Evolutionary conservation across 2,888 invertebrate genomes (phyloP).

Genomic region (Pachydiplax longipennis): DNA sequence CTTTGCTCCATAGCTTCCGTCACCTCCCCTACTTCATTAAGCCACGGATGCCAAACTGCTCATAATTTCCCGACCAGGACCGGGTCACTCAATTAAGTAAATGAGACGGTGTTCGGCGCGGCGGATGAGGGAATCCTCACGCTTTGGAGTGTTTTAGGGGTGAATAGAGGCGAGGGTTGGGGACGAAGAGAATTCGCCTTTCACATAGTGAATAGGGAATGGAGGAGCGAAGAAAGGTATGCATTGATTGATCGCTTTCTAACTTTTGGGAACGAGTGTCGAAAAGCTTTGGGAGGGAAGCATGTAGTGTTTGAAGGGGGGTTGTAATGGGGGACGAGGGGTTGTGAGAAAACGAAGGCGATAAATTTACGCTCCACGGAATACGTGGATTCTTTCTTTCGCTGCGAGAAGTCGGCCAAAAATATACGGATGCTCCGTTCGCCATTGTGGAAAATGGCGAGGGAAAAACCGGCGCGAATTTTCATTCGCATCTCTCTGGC

Average conservation of each 20-base stretch:
- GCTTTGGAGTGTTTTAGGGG: not conserved
- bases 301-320: not conserved
- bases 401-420: not conserved
- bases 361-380: not conserved
- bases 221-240: not conserved
- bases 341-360: not conserved
- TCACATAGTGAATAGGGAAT: not conserved
- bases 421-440: not conserved
- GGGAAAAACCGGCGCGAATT: too few relatives aligned
- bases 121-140: not conserved
- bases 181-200: not conserved
- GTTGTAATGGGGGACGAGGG: not conserved
- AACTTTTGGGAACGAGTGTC: not conserved
- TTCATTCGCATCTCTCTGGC: too few relatives aligned
- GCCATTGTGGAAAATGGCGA: not conserved
- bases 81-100: not conserved
- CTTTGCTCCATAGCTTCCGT: not conserved
- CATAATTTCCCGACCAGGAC: constrained; percentile 35
- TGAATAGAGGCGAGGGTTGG: not conserved
- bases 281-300: not conserved
- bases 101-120: constrained; percentile 9
- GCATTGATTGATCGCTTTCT: not conserved
- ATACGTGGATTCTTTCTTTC: not conserved
- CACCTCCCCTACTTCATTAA: not conserved
- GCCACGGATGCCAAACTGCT: constrained; percentile 8